Conservation (phyloP, 2,888 invertebrate species). For the Caenorhabditis sinica region DNA sequence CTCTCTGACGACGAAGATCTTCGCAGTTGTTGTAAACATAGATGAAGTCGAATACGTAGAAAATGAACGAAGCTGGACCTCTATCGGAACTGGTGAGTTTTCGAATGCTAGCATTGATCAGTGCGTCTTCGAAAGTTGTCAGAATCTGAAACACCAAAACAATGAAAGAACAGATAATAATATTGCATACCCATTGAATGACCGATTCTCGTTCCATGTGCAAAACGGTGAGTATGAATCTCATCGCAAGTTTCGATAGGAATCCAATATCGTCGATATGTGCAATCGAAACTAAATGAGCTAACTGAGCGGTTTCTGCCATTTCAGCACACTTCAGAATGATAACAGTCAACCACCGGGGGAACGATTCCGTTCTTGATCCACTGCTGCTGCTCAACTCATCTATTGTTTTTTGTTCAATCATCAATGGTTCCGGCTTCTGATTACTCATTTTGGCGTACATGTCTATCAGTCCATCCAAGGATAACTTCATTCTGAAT, state of each 20-base stretch:
- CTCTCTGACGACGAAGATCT: slow-evolving; percentile 9
- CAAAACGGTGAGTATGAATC: slow-evolving; percentile 42
- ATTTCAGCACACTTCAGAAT: slow-evolving; percentile 46
- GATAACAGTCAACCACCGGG: slow-evolving; percentile 47
- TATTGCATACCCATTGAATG: slow-evolving; percentile 19
- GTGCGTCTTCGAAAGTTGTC: slow-evolving; percentile 53
- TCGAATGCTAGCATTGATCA: slow-evolving; percentile 1
- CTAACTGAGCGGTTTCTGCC: slow-evolving; percentile 27
- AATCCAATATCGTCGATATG: slow-evolving; percentile 35
- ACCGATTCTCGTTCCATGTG: slow-evolving; percentile 18
- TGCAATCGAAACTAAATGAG: slow-evolving; percentile 34
- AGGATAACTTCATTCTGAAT: slow-evolving; percentile 1
- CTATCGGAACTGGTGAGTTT: slow-evolving; percentile 31
- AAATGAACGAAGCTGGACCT: slow-evolving; percentile 35
- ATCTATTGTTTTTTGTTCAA: slow-evolving; percentile 34
- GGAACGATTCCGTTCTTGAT: slow-evolving; percentile 12
- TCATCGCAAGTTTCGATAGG: slow-evolving; percentile 37
- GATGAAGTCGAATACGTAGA: slow-evolving; percentile 59
- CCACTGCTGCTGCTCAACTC: slow-evolving; percentile 5
- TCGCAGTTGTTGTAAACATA: slow-evolving; percentile 46
- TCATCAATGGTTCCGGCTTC: slow-evolving; percentile 48
- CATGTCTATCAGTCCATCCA: slow-evolving; percentile 30
- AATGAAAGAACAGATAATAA: not conserved
- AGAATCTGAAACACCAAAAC: slow-evolving; percentile 55
- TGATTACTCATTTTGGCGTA: slow-evolving; percentile 38